Conservation (phyloP, 1,140 invertebrate species). For the Calosoma granatense region DNA sequence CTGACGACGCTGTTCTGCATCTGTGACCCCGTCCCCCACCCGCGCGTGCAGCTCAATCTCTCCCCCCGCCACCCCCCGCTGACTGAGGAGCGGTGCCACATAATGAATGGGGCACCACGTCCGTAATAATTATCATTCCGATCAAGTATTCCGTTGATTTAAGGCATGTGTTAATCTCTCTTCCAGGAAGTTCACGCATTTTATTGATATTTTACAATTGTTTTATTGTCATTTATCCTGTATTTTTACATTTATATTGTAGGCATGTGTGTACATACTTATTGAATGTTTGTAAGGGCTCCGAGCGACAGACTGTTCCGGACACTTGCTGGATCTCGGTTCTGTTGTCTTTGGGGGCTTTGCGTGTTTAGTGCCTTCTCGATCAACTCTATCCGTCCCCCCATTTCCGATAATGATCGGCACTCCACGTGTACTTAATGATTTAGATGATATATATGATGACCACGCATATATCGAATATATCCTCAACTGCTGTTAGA, state of each 20-base stretch:
- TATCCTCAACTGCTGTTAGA: slow-evolving; percentile 2
- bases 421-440: slow-evolving; percentile 1
- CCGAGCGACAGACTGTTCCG: neutral
- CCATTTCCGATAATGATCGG: neutral
- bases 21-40: too few relatives aligned
- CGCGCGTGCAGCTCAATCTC: too few relatives aligned
- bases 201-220: slow-evolving; percentile 8
- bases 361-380: neutral
- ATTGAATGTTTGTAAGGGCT: neutral
- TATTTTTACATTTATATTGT: slow-evolving; percentile 5
- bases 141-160: neutral
- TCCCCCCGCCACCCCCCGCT: neutral
- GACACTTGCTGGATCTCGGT: neutral
- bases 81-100: neutral
- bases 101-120: too few relatives aligned
- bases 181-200: slow-evolving; percentile 16
- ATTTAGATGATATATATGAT: slow-evolving; percentile 3
- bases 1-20: slow-evolving; percentile 43
- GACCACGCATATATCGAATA: neutral
- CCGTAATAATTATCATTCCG: neutral
- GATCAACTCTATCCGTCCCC: neutral
- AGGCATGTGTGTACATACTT: slow-evolving; percentile 3
- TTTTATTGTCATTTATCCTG: slow-evolving; percentile 6
- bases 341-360: neutral
- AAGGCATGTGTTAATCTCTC: slow-evolving; percentile 17